These are phyloP conservation scores for Potamarius usumacintae DNA, from an alignment of 2,113 vertebrate genomes.

Conservation along the genomic window DNA sequence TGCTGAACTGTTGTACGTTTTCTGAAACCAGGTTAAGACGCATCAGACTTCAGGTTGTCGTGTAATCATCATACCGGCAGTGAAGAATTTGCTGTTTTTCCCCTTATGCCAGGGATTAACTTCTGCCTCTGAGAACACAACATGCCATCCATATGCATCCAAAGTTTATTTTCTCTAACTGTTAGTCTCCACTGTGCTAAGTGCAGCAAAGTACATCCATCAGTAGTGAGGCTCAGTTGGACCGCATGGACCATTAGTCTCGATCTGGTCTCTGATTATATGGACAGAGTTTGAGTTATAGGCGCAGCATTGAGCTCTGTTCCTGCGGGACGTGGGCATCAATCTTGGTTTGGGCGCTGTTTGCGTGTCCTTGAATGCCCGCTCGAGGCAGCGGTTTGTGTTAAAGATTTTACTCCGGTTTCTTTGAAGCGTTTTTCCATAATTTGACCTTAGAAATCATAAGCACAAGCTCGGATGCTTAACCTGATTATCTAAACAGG, in stretches of 20 bases:
- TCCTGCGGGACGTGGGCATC: conserved; percentile 38
- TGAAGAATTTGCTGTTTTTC: neutral
- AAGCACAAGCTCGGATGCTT: neutral
- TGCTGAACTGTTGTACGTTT: neutral
- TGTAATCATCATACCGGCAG: neutral
- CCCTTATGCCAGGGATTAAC: neutral
- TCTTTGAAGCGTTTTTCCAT: neutral
- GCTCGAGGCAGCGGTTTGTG: neutral
- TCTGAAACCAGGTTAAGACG: neutral
- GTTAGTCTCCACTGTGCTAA: conserved; percentile 3
- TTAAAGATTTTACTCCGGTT: neutral
- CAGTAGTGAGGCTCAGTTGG: conserved; percentile 17
- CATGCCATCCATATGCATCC: neutral
- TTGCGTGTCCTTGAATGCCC: conserved; percentile 33
- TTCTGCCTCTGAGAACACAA: neutral
- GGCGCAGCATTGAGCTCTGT: conserved; percentile 24
- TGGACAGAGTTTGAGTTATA: conserved; percentile 41
- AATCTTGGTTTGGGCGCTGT: conserved; percentile 37
- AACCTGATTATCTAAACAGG: neutral
- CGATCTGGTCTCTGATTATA: conserved; percentile 32
- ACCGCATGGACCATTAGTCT: conserved; percentile 44
- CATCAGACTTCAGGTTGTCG: neutral
- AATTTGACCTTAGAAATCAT: neutral
- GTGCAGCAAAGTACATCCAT: conserved; percentile 31
- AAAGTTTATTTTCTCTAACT: conserved; percentile 2